phyloP scores from a whole-genome alignment of 2,888 invertebrate species.

The Steinernema carpocapsae region DNA sequence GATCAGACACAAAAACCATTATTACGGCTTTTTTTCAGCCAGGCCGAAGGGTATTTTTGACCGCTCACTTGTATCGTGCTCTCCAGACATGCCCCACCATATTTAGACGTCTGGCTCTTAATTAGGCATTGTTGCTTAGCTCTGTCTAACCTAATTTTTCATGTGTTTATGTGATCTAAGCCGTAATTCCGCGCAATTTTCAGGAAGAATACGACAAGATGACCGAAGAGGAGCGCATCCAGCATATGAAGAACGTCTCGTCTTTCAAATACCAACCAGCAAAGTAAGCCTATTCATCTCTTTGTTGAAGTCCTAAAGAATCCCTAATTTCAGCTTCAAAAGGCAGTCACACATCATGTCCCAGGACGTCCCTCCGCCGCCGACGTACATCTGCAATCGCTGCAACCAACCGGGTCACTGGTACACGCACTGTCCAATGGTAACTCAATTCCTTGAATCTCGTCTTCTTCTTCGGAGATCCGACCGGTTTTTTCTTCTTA shows the following conservation, averaged over 20 bases:
- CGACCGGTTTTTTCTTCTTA: background rate
- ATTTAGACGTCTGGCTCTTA: too few relatives aligned
- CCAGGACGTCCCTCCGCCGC: constrained; percentile 78
- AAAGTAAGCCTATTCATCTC: constrained; percentile 77
- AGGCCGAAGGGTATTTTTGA: too few relatives aligned
- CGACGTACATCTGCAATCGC: constrained; percentile 90
- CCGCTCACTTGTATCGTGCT: too few relatives aligned
- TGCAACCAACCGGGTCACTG: constrained; percentile 95
- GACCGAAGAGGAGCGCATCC: constrained; percentile 95
- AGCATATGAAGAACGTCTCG: constrained; percentile 95
- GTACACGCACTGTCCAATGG: constrained; percentile 89
- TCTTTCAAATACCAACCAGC: constrained; percentile 95
- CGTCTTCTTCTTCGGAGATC: background rate
- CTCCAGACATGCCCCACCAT: too few relatives aligned
- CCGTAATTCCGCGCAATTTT: too few relatives aligned
- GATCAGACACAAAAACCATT: too few relatives aligned
- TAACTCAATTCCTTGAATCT: constrained; percentile 42
- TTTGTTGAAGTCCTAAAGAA: background rate
- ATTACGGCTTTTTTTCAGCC: too few relatives aligned
- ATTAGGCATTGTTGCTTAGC: too few relatives aligned
- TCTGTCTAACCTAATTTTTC: too few relatives aligned
- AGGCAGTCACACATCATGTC: constrained; percentile 33
- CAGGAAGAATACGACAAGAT: constrained; percentile 76
- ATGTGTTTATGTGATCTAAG: too few relatives aligned
- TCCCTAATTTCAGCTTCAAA: constrained; percentile 43